Percentiles rank a stretch among this genome's conserved stretches.
These are phyloP conservation scores for Cyaniris semiargus DNA, from an alignment of 2,888 invertebrate genomes.

Conservation along the genomic window DNA sequence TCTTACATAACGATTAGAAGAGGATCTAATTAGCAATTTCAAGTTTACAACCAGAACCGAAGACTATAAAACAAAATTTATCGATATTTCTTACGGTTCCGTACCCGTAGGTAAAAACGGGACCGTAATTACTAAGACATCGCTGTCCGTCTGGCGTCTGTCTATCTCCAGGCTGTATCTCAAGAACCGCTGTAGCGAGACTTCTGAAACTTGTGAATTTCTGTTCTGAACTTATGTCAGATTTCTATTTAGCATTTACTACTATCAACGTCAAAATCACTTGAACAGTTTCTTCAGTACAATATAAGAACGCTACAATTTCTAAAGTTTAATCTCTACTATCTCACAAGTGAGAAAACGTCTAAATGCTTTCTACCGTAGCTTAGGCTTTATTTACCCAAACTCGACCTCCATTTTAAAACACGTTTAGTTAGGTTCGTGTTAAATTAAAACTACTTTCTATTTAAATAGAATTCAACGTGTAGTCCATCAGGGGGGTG, in stretches of 20 bases:
- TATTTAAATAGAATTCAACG: slow-evolving; percentile 20
- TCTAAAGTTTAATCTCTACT: not conserved
- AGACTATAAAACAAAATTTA: not conserved
- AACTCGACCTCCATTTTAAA: slow-evolving; percentile 28
- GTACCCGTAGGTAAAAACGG: not conserved
- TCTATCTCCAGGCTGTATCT: no score
- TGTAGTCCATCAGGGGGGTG: not conserved
- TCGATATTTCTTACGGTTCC: no score
- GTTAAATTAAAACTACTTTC: slow-evolving; percentile 26
- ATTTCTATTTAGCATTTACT: no score
- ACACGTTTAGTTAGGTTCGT: slow-evolving; percentile 28
- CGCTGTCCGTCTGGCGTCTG: no score
- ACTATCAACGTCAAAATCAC: not conserved
- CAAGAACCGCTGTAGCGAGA: no score
- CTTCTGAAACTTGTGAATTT: no score
- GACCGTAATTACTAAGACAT: not conserved
- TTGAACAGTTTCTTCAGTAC: no score
- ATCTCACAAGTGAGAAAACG: slow-evolving; percentile 6
- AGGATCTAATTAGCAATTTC: not conserved
- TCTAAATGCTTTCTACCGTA: slow-evolving; percentile 15
- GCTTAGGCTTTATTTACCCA: slow-evolving; percentile 1
- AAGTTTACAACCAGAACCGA: not conserved
- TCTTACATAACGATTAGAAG: not conserved
- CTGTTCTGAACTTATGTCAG: no score
- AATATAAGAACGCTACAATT: not conserved